A percentile compares a stretch with the other conserved stretches of the same genome.
Evolutionary conservation across 2,888 invertebrate genomes (phyloP).

Genomic region (Cosmia pyralina): DNA sequence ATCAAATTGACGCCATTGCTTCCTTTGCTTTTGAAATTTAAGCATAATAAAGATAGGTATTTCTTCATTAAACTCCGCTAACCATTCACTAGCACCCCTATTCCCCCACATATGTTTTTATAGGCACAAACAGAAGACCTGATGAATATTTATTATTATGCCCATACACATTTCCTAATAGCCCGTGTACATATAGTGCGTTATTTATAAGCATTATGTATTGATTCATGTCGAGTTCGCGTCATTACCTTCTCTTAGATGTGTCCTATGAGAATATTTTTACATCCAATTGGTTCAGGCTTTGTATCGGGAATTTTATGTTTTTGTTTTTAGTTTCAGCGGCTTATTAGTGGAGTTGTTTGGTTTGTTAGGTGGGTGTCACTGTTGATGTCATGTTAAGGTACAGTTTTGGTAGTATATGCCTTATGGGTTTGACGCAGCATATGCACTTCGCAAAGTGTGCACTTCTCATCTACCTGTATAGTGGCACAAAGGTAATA

Average conservation of each 20-base stretch:
- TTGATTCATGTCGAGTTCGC: conserved; percentile 75
- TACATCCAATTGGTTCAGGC: conserved; percentile 66
- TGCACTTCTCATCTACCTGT: too few relatives aligned
- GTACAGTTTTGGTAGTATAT: not conserved
- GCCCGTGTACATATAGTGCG: conserved; percentile 72
- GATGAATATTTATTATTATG: conserved; percentile 82
- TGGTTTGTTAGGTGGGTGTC: not conserved
- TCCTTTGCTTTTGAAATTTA: conserved; percentile 3
- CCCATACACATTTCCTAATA: conserved; percentile 75
- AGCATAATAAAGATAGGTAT: conserved; percentile 33
- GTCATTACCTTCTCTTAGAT: conserved; percentile 84
- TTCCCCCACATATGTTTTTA: conserved; percentile 70
- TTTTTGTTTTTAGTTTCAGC: conserved; percentile 50
- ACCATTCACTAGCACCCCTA: conserved; percentile 37
- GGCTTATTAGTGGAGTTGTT: conserved; percentile 24
- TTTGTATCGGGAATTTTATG: conserved; percentile 53
- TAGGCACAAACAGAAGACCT: conserved; percentile 76
- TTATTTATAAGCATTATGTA: conserved; percentile 76
- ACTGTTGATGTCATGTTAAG: not conserved
- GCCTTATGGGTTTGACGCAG: too few relatives aligned
- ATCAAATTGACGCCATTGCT: not conserved
- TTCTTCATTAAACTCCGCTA: conserved; percentile 40
- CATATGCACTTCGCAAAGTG: too few relatives aligned
- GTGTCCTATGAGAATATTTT: conserved; percentile 70
- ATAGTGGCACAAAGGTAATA: not conserved